A percentile compares a stretch with the other conserved stretches of the same genome.
Evolutionary conservation across 2,888 invertebrate species (phyloP).

Genomic region (Machimus rusticus): DNA sequence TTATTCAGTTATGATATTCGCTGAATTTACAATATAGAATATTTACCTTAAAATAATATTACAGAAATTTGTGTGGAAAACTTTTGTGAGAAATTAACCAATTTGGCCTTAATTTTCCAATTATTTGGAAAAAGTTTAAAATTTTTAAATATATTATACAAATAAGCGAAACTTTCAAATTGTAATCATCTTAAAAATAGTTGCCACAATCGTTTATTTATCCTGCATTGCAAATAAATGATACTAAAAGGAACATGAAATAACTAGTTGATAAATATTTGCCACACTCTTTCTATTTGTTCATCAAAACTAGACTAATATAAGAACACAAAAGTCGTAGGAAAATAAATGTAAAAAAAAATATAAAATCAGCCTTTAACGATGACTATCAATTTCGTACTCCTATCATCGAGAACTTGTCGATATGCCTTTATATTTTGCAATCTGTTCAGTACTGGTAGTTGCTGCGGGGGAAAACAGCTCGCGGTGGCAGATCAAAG

Average conservation of each 20-base stretch:
- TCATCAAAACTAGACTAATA: neutral
- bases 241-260: neutral
- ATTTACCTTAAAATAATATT: neutral
- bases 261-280: neutral
- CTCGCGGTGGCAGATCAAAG: conserved; percentile 74
- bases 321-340: neutral
- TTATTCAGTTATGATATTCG: neutral
- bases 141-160: neutral
- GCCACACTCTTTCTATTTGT: neutral
- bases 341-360: neutral
- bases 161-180: neutral
- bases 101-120: neutral
- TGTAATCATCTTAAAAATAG: neutral
- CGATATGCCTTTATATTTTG: neutral
- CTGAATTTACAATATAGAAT: neutral
- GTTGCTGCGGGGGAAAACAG: conserved; percentile 70
- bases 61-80: neutral
- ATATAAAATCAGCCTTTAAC: conserved; percentile 29
- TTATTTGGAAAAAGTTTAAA: neutral
- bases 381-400: conserved; percentile 30
- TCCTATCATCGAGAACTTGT: neutral
- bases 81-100: neutral
- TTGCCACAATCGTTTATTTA: neutral
- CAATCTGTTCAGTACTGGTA: conserved; percentile 56
- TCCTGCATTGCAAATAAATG: neutral